Evolutionary conservation across 2,888 invertebrate genomes (phyloP).

Genomic region (Diachrysia chrysitis): DNA sequence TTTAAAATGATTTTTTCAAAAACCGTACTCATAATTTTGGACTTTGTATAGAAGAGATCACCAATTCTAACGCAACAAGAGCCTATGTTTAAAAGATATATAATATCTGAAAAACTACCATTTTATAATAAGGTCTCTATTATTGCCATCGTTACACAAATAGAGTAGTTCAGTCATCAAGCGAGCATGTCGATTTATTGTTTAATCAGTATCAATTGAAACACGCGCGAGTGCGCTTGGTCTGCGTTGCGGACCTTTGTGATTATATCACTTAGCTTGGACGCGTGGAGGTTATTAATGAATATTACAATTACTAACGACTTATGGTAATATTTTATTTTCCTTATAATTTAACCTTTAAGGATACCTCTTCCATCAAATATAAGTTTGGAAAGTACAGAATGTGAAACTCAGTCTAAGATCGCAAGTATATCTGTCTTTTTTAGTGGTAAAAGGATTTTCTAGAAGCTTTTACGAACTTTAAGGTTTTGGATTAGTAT

Average conservation of each 20-base stretch:
- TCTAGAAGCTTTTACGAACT: too few species aligned
- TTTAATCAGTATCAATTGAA: slow-evolving; percentile 3
- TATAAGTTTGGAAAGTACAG: neutral
- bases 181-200: neutral
- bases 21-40: too few species aligned
- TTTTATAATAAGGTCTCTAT: neutral
- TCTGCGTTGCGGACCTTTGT: neutral
- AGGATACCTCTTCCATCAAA: neutral
- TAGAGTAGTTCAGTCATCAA: neutral
- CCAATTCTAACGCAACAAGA: too few species aligned
- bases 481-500: too few species aligned
- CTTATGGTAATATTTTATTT: neutral
- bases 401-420: slow-evolving; percentile 9
- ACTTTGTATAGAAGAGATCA: too few species aligned
- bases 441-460: too few species aligned
- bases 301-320: neutral
- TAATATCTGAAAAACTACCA: too few species aligned
- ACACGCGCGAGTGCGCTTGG: neutral
- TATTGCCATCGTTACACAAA: neutral
- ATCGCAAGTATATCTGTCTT: slow-evolving; percentile 21
- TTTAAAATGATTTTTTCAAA: too few species aligned
- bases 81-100: too few species aligned
- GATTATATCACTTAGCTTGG: neutral
- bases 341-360: neutral
- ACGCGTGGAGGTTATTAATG: neutral